Base-by-base conservation (phyloP, 2,888 invertebrate species). In the Acleris sparsana region DNA sequence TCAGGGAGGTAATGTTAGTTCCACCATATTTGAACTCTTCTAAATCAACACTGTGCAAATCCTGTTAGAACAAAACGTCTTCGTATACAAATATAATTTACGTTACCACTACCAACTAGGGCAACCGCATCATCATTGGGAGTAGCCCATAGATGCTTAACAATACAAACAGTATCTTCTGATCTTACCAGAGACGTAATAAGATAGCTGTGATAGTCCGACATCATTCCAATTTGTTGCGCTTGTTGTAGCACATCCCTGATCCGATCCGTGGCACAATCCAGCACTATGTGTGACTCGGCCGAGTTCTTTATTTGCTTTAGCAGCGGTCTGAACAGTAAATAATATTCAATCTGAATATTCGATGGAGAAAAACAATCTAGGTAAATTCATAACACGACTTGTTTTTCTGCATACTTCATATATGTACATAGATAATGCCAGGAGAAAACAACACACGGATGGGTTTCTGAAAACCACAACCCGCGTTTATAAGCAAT, bases 171-270 rank as follows among this genome's bases (percentile, higher is more conserved):
- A 53, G 16, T 20, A 43, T 20, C 43, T 7, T 62, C 44, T 65
- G 53, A 68, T 86, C 94, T 94, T 93, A 97, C 97, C 93, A 99
- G 87, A 3, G 98, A 97, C 1, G 98, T 98, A 73, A 98, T 96
- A 76, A 99, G 94, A 84, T 97, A 99, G 88, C 97, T 97, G 87
- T 98, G 98, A 83, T 98, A 97, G 83, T 97, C 97, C 71, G 97
- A 98, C 97, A 99, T 98, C 97, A 99, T 97, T 71, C 98, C 98
- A 73, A 99, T 97, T 93, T 98, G 98, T 87, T 98, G 97, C 11
- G 98, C 98, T 88, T 98, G 98, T 80, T 97, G 97, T 65, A 98
- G 89, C 22, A 98, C 97, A 76, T 96, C 95, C 79, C 96, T 95
- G 72, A 98, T 96, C 80, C 96, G 95, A 67, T 97, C 97, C 0